Conservation (phyloP, 2,888 invertebrate genomes). For the Ochlodes sylvanus region DNA sequence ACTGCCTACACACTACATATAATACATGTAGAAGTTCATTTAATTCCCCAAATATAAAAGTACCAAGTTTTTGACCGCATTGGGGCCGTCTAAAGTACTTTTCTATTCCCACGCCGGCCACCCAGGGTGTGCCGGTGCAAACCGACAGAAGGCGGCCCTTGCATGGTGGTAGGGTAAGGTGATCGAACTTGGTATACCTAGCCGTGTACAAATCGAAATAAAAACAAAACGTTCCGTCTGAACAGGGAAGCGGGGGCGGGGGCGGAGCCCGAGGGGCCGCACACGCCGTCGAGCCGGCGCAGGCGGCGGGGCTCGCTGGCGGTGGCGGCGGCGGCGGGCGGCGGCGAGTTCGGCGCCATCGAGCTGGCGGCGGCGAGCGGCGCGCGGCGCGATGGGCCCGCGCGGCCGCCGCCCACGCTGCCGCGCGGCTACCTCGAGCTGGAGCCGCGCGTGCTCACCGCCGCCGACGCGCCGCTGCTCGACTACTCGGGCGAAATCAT, state of each 20-base stretch:
- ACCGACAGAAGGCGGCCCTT: too few species aligned
- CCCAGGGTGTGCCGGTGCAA: too few species aligned
- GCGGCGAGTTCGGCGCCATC: conserved; percentile 49
- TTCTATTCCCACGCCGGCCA: too few species aligned
- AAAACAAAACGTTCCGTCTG: background rate
- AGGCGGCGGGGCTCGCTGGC: conserved; percentile 41
- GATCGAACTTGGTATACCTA: too few species aligned
- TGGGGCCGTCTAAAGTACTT: too few species aligned
- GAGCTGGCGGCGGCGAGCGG: conserved; percentile 45
- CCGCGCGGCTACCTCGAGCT: conserved; percentile 73
- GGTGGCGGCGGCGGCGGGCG: conserved; percentile 37
- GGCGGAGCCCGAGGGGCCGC: conserved; percentile 39
- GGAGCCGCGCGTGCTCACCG: conserved; percentile 66
- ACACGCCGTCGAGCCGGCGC: conserved; percentile 40
- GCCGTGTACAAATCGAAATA: too few species aligned
- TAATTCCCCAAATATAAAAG: too few species aligned
- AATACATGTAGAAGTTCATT: too few species aligned
- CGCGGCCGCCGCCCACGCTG: conserved; percentile 72
- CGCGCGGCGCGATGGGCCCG: conserved; percentile 47
- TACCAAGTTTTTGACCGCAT: too few species aligned
- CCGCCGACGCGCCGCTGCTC: conserved; percentile 57
- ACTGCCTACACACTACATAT: too few species aligned
- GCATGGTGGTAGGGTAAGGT: too few species aligned
- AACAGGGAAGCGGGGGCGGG: conserved; percentile 39
- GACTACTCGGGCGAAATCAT: conserved; percentile 68